Evolutionary conservation across 2,113 vertebrate species (phyloP).

Genomic region (Rhadina sibilatrix): DNA sequence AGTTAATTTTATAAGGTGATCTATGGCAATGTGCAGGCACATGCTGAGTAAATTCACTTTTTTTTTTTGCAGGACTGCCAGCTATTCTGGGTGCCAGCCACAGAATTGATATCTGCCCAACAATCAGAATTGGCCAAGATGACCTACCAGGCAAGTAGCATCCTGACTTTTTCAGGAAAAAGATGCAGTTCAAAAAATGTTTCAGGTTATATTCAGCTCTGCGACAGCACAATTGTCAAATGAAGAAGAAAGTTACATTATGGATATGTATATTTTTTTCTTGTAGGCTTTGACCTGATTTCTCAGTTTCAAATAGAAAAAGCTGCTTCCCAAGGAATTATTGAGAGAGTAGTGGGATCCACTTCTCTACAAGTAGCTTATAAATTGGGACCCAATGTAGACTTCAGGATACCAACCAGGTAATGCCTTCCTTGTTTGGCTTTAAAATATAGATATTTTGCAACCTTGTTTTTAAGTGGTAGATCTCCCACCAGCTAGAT

Average conservation of each 20-base stretch:
- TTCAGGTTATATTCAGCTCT: background rate
- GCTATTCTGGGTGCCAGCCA: conserved; percentile 75
- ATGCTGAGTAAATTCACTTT: background rate
- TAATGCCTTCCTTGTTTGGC: conserved; percentile 19
- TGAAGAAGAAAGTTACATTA: background rate
- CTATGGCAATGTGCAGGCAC: background rate
- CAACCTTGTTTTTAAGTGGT: background rate
- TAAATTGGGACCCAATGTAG: conserved; percentile 80
- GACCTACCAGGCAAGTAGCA: conserved; percentile 82
- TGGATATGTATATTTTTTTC: background rate
- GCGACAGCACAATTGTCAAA: background rate
- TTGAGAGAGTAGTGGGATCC: conserved; percentile 80
- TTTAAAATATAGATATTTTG: background rate
- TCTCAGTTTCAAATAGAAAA: conserved; percentile 89
- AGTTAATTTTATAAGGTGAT: background rate
- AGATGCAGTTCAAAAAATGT: background rate
- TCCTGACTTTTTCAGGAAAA: background rate
- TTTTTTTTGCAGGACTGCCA: conserved; percentile 76
- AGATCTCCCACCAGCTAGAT: background rate
- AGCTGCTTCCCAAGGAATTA: conserved; percentile 80
- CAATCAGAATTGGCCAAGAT: conserved; percentile 77
- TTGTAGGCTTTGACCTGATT: conserved; percentile 86
- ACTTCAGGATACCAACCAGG: conserved; percentile 89
- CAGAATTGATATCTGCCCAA: conserved; percentile 76
- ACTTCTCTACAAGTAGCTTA: conserved; percentile 81